Evolutionary conservation across 35 echinoderm and acorn worm species (phyloP), one percentile per base, ranked within the genome.

Genomic region (Ophioderma brevispina): DNA sequence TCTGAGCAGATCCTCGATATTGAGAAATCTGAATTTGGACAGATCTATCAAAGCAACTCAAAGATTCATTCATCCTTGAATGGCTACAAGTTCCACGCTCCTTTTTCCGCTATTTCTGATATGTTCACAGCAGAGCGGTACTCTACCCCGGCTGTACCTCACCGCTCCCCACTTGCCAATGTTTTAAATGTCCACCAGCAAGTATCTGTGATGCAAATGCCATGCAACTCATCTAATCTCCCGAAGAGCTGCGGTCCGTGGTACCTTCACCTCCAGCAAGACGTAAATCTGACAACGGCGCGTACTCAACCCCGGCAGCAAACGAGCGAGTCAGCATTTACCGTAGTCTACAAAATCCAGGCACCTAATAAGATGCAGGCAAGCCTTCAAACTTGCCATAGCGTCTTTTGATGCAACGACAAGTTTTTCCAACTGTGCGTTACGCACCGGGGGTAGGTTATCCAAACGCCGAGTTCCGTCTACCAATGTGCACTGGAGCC

Each of bases 71-170:
- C 78, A 21, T 80, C 86, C 28, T 35, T 84, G 13, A 76, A 92
- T 25, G 90, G 81, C 21, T 92, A 92, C 43, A 85, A 84, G 33
- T 92, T 92, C 36, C 90, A 92, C 55, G 90, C 90, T 1, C 55
- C 86, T 46, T n/a, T n/a, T n/a, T 70, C 63, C 32, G 35, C 49
- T 10, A 52, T 85, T 75, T 78, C 81, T 11, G 64, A 79, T 70
- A 28, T 92, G 4, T 92, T 92, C 90, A 35, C 70, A 15, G 38
- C 82, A 0, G 90, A 92, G 15, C 64, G 77, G 36, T 92, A 78
- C 76, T n/a, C n/a, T n/a, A 21, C 49, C 2, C 59, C 82, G 0
- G 64, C 82, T n/a, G 34, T 92, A 33, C 86, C 78, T 63, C 37
- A 86, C 34, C 37, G 41, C 19, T 38, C 41, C 21, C 87, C 87